These are phyloP conservation scores for Congeria kusceri DNA, from an alignment of 2,888 invertebrate genomes.

Conservation along the genomic window DNA sequence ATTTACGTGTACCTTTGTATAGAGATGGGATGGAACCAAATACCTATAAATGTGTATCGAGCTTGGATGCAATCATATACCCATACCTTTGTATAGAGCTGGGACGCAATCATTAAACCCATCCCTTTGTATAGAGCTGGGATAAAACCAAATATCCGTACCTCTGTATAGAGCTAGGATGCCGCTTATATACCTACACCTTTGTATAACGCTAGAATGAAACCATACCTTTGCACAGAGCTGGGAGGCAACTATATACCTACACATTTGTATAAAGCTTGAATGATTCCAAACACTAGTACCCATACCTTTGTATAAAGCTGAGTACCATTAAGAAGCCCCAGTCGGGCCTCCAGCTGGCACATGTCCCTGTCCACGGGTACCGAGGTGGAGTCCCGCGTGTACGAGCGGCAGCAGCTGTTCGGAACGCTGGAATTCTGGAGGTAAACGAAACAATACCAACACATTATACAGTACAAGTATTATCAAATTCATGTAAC, in stretches of 20 bases:
- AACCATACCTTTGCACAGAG: no score
- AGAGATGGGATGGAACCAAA: no score
- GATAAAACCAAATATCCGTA: not conserved
- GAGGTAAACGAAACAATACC: not conserved
- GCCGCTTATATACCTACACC: no score
- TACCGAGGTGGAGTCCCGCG: not conserved
- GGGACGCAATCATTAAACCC: not conserved
- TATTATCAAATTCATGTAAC: not conserved
- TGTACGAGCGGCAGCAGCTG: conserved; percentile 39
- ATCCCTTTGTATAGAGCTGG: not conserved
- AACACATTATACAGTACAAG: not conserved
- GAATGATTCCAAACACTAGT: not conserved
- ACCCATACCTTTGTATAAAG: conserved; percentile 37
- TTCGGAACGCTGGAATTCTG: conserved; percentile 46
- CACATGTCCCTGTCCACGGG: conserved; percentile 22
- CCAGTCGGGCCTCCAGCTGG: conserved; percentile 29
- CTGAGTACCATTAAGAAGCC: conserved; percentile 8
- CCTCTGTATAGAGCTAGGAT: no score
- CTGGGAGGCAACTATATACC: no score
- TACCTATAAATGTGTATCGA: no score
- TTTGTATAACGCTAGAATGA: no score
- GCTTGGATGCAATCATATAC: no score
- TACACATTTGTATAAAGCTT: no score
- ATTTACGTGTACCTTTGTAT: no score
- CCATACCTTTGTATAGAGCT: not conserved